phyloP scores from a whole-genome alignment of 2,113 vertebrate genomes.

The Poicephalus gulielmi region DNA sequence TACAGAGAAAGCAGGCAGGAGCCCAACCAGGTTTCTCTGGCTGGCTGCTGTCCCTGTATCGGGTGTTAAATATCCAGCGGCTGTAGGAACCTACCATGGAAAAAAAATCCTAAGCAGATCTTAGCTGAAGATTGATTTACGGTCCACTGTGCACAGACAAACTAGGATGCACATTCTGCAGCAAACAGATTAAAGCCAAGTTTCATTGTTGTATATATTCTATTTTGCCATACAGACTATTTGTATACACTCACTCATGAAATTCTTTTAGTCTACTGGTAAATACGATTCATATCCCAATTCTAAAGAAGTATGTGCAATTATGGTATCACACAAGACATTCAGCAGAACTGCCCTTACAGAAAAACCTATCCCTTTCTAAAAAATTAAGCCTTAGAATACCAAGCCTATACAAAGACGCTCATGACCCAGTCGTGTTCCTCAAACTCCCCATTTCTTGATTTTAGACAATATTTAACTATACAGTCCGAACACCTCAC shows the following conservation, averaged over 20 bases:
- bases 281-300: slow-evolving; percentile 10
- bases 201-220: not conserved
- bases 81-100: not conserved
- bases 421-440: not conserved
- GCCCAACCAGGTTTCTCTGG: not conserved
- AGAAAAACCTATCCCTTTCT: not conserved
- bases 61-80: not conserved
- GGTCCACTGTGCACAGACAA: not conserved
- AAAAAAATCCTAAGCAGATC: not conserved
- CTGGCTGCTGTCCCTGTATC: not conserved
- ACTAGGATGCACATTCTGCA: not conserved
- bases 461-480: not conserved
- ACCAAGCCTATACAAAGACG: not conserved
- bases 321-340: not conserved
- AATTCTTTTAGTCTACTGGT: not conserved
- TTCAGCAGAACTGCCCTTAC: not conserved
- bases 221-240: not conserved
- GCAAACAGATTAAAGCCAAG: not conserved
- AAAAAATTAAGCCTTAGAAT: not conserved
- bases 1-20: not conserved
- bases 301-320: not conserved
- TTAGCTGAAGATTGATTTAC: slow-evolving; percentile 15
- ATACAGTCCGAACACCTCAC: not conserved
- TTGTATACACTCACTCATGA: not conserved
- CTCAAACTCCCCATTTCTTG: slow-evolving; percentile 5